Base-by-base conservation (phyloP, 37 sponge, comb jelly and placozoan species). In the Beroe ovata region DNA sequence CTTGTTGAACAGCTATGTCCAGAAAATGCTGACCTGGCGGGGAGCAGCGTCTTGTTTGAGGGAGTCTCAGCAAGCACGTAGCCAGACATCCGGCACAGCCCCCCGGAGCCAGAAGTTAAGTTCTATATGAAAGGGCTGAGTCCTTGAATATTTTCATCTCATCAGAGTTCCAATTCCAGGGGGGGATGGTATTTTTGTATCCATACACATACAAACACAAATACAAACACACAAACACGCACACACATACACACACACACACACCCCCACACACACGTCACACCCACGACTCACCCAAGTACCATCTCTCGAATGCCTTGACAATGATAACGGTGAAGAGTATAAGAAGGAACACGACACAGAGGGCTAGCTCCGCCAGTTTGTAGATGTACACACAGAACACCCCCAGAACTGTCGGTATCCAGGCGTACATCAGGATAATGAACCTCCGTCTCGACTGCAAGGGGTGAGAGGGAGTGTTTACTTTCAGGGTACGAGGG, bases 321-420 rank as follows among this genome's bases (percentile, higher is more conserved):
- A 77, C 33, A 39, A 77, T 54, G 28, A 77, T n/a, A 19, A 36
- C 54, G 25, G 84, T 77, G 28, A 77, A 35, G 4, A 77, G 54
- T 8, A 77, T 35, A 1, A 77, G 54, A 54, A 77, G 8, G 28
- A 77, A 77, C 22, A 77, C 54, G 6, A 77, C 84, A 16, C 28
- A 77, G 28, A 77, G 84, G 8, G 84, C 84, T 20, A 77, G 33
- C 47, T 77, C 84, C n/a, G 84, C 84, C 4, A 77, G 47, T 40
- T 77, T 77, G 84, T 77, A 77, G 22, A 42, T 41, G 84, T 77
- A 77, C 3, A 77, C 33, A 77, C 84, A 77, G 84, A 77, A 39
- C 25, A 77, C 36, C 41, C 84, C 84, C 14, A 77, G 39, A 40
- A 77, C 54, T 20, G 84, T 77, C 0, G 84, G 84, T 0, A 77